Evolutionary conservation across 2,888 invertebrate species (phyloP), one percentile per base, ranked within the genome.

Genomic region (Brachypalpus laphriformis): DNA sequence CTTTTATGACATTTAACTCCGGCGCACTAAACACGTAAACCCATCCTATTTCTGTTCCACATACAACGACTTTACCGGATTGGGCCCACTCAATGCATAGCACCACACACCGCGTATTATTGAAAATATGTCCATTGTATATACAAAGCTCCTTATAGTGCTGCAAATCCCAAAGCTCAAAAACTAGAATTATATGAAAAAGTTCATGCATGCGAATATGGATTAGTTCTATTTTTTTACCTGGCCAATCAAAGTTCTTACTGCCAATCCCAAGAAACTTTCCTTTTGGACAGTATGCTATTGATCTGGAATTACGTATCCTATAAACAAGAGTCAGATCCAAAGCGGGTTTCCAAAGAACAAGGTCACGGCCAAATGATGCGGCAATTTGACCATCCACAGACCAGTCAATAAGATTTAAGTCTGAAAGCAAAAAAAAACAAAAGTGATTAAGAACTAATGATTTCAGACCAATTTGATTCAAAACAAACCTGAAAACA

Each of bases 381-480:
- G 91, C 89, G 0, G 90, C 91, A 47, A 92, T 90, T 80, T 91
- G 90, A 18, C 89, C 90, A 25, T 87, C 88, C 1, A 86, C 47
- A 0, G 91, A 91, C 92, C 92, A 92, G 68, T 91, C 91, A 77
- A 92, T 89, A 25, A 91, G 86, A 77, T 91, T 91, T 3, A 87
- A 82, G 80, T 89, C 90, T 89, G 28, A 3, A 61, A 66, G 0
- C 18, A 37, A 31, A 20, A 14, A 34, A 56, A n/a, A 31, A 54
- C 20, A 6, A 34, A 1, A n/a, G n/a, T n/a, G n/a, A n/a, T n/a
- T n/a, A n/a, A n/a, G n/a, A n/a, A n/a, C n/a, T 25, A 25, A 25
- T 25, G 25, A 14, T 0, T 1, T n/a, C 0, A 25, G 2, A 18
- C 3, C 3, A 6, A 2, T 3, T 3, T 40, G 14, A 31, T 8